Conservation (phyloP, 1,140 invertebrate genomes). For the Sitobion miscanthi region DNA sequence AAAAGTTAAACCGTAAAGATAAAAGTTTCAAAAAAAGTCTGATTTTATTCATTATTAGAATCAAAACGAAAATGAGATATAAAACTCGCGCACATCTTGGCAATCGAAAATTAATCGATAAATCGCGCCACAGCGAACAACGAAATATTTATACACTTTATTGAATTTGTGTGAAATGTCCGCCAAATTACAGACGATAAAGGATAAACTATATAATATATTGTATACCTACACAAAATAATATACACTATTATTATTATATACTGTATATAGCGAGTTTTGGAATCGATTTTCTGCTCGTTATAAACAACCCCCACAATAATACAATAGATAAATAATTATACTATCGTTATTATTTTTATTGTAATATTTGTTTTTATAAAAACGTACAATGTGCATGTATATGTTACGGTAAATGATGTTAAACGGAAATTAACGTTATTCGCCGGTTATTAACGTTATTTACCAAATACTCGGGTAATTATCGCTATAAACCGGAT, state of each 20-base stretch:
- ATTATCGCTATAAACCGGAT: too few relatives aligned
- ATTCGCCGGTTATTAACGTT: too few relatives aligned
- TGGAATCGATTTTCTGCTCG: not conserved
- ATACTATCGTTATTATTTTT: not conserved
- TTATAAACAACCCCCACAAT: not conserved
- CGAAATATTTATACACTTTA: not conserved
- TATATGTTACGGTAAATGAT: too few relatives aligned
- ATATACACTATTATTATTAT: not conserved
- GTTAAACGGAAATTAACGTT: too few relatives aligned
- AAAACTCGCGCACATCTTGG: not conserved
- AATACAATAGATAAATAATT: not conserved
- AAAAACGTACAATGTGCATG: not conserved
- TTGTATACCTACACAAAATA: not conserved
- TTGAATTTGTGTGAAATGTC: not conserved
- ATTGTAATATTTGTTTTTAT: not conserved
- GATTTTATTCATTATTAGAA: constrained; percentile 8
- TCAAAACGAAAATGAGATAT: not conserved
- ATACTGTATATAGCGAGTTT: not conserved
- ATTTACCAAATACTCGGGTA: too few relatives aligned
- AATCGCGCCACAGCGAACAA: not conserved
- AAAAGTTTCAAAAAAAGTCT: not conserved
- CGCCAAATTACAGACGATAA: not conserved
- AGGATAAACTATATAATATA: not conserved
- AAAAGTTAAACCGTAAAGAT: constrained; percentile 2
- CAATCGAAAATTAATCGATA: not conserved